These are phyloP conservation scores for Galeopterus variegatus DNA, from an alignment of 2,113 vertebrate genomes.

Conservation along the genomic window DNA sequence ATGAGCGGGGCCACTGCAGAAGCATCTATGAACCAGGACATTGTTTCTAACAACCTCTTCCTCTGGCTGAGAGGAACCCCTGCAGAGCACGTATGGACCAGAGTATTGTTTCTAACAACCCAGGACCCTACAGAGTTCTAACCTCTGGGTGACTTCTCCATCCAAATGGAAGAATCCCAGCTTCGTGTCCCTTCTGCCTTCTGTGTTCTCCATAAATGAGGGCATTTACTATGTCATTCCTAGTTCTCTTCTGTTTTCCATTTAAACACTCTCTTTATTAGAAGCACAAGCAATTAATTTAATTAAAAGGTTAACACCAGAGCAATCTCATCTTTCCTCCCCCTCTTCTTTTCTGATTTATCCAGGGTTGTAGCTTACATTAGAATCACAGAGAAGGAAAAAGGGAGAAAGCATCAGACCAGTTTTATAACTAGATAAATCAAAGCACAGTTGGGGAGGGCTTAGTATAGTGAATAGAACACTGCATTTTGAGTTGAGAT, in stretches of 20 bases:
- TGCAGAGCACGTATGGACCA: neutral
- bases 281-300: conserved; percentile 64
- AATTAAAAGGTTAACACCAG: conserved; percentile 73
- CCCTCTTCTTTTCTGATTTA: conserved; percentile 57
- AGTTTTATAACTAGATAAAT: conserved; percentile 54
- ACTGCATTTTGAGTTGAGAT: neutral
- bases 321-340: conserved; percentile 60
- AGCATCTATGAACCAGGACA: neutral
- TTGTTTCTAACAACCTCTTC: neutral
- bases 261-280: conserved; percentile 60
- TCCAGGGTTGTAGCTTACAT: neutral
- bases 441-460: conserved; percentile 26
- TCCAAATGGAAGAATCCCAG: neutral
- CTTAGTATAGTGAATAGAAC: neutral
- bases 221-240: neutral
- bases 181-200: neutral
- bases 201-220: neutral
- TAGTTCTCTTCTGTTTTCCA: conserved; percentile 49
- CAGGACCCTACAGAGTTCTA: neutral
- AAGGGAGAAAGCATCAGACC: neutral
- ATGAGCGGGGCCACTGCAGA: neutral
- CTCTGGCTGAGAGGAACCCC: neutral
- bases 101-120: neutral
- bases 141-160: neutral
- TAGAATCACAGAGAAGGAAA: conserved; percentile 36